Conservation (phyloP, 2,113 vertebrate genomes). For the Platanista minor region DNA sequence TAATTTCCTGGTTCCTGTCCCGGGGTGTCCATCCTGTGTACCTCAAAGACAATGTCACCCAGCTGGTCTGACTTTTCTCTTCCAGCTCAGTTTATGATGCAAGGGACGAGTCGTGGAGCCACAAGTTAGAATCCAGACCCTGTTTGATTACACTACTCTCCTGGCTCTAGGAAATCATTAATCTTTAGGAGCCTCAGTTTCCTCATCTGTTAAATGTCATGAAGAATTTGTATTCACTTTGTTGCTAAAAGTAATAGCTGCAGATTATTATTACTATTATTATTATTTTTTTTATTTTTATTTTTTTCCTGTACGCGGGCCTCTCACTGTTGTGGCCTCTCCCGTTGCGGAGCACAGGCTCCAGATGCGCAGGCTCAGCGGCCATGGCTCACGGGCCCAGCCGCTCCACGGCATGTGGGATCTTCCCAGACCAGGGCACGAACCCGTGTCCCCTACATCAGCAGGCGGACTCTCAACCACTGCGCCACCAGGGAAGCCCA, state of each 20-base stretch:
- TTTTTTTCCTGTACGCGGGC: no score
- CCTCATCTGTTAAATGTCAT: background rate
- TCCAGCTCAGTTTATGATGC: background rate
- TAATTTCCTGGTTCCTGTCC: background rate
- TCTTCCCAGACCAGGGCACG: no score
- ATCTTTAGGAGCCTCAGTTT: background rate
- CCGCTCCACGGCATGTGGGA: no score
- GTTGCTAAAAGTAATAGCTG: background rate
- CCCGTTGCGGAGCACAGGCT: no score
- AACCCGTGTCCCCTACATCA: no score
- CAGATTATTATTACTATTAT: background rate
- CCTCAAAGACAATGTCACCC: background rate
- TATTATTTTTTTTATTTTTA: no score
- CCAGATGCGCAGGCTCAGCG: no score
- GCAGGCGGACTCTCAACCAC: no score
- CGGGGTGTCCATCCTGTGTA: background rate
- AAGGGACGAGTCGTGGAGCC: background rate
- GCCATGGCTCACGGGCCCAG: no score
- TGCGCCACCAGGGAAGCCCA: no score
- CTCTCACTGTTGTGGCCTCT: no score
- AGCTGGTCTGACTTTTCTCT: background rate
- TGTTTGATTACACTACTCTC: accelerated
- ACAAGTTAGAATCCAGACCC: background rate
- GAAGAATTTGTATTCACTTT: background rate
- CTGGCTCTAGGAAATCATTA: background rate